A percentile compares a stretch with the other conserved stretches of the same genome.
Evolutionary conservation across 2,113 vertebrate genomes (phyloP).

Genomic region (Smithornis capensis): DNA sequence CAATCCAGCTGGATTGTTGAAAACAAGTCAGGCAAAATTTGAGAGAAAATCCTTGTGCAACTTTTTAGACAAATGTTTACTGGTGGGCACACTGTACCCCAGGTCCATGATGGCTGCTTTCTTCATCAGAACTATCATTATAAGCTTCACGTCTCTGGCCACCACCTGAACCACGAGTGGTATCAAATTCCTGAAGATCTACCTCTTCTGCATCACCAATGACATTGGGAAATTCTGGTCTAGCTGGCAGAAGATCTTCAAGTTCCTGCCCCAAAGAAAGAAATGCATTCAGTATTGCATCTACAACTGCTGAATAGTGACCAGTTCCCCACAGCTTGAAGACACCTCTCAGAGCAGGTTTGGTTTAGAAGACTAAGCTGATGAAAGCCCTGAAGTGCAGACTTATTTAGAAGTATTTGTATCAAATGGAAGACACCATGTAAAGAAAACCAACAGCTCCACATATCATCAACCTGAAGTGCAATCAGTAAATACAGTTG

Average conservation of each 20-base stretch:
- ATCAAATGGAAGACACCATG: neutral
- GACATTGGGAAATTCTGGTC: slow-evolving; percentile 87
- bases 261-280: slow-evolving; percentile 82
- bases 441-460: neutral
- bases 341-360: neutral
- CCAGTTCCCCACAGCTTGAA: neutral
- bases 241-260: slow-evolving; percentile 93
- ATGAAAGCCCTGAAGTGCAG: neutral
- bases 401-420: neutral
- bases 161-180: slow-evolving; percentile 85
- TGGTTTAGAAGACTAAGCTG: neutral
- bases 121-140: slow-evolving; percentile 96
- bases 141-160: slow-evolving; percentile 93
- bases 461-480: neutral
- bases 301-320: neutral
- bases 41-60: slow-evolving; percentile 76
- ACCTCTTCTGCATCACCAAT: slow-evolving; percentile 93
- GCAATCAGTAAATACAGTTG: neutral
- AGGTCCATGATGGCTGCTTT: slow-evolving; percentile 92
- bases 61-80: slow-evolving; percentile 75
- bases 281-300: neutral
- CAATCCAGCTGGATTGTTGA: slow-evolving; percentile 71
- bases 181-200: slow-evolving; percentile 94
- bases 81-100: slow-evolving; percentile 98
- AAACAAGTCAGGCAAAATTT: slow-evolving; percentile 74